These are phyloP conservation scores for Varecia variegata DNA, from an alignment of 2,797 vertebrate species.

Conservation along the genomic window DNA sequence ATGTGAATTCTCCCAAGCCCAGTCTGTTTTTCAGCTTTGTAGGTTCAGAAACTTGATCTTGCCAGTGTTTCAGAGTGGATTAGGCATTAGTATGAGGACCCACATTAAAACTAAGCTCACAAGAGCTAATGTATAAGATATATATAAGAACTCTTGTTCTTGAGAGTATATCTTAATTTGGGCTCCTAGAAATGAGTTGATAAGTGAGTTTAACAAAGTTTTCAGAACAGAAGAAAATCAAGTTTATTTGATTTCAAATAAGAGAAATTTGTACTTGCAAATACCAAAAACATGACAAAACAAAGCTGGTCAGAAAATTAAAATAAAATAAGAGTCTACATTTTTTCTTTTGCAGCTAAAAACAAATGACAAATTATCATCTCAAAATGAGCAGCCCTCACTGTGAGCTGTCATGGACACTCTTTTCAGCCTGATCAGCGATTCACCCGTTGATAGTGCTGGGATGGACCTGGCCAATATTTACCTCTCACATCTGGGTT, in stretches of 20 bases:
- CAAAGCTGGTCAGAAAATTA: neutral
- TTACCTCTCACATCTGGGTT: neutral
- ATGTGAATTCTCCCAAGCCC: neutral
- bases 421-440: neutral
- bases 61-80: constrained; percentile 11
- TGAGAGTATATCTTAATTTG: neutral
- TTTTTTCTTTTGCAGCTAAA: neutral
- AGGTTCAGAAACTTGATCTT: constrained; percentile 39
- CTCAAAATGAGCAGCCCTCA: constrained; percentile 33
- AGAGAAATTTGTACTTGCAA: constrained; percentile 17
- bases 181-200: neutral
- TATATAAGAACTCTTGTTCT: neutral
- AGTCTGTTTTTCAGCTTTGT: constrained; percentile 39
- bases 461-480: neutral
- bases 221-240: constrained; percentile 16
- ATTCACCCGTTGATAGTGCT: neutral
- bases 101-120: neutral
- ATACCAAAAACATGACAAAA: neutral
- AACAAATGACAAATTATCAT: constrained; percentile 12
- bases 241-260: neutral
- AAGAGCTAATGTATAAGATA: neutral
- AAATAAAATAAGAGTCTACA: constrained; percentile 1
- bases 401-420: neutral
- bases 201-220: neutral
- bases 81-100: neutral